phyloP scores from a whole-genome alignment of 1,140 invertebrate species.

The Drosophila ercepeae region DNA sequence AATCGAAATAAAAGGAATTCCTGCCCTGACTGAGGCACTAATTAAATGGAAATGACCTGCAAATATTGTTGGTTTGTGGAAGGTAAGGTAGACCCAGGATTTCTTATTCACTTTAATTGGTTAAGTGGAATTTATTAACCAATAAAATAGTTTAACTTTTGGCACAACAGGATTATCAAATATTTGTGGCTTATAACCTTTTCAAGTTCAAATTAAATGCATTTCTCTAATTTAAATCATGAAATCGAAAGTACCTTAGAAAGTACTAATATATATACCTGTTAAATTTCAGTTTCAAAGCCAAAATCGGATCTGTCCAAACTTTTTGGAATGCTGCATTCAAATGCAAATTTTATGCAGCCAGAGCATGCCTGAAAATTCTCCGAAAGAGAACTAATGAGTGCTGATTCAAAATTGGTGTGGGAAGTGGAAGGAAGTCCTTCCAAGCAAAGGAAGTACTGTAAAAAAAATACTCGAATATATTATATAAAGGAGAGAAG shows the following conservation, averaged over 20 bases:
- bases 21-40: neutral
- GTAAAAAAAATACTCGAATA: neutral
- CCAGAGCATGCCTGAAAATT: slow-evolving; percentile 27
- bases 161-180: too few relatives aligned
- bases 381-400: slow-evolving; percentile 64
- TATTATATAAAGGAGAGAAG: neutral
- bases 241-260: neutral
- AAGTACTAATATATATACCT: neutral
- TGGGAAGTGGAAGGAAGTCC: neutral
- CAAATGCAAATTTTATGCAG: slow-evolving; percentile 38
- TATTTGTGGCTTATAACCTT: too few relatives aligned
- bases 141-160: too few relatives aligned
- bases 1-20: slow-evolving; percentile 14
- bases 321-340: slow-evolving; percentile 23
- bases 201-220: too few relatives aligned
- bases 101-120: neutral
- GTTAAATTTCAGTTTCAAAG: neutral
- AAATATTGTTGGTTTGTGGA: neutral
- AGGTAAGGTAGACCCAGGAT: neutral
- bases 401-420: slow-evolving; percentile 36
- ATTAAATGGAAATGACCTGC: slow-evolving; percentile 21
- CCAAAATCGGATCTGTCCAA: slow-evolving; percentile 10
- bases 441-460: slow-evolving; percentile 1
- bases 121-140: too few relatives aligned
- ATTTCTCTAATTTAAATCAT: neutral